Evolutionary conservation across 92 coral and sea anemone genomes (phyloP).

Genomic region (Nematostella vectensis): DNA sequence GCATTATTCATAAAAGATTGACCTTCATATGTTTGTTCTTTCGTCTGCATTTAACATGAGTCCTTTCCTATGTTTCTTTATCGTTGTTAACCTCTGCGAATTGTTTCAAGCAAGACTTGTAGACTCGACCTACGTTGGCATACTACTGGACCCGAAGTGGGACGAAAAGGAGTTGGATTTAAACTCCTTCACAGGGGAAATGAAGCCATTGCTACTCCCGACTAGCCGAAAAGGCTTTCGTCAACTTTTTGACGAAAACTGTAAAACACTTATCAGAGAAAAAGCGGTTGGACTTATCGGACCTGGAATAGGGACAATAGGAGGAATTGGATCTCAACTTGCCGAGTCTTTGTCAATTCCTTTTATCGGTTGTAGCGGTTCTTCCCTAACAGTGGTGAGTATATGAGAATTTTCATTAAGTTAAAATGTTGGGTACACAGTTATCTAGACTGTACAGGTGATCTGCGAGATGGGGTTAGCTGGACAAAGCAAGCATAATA

Average conservation of each 20-base stretch:
- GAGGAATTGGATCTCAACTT: slow-evolving; percentile 25
- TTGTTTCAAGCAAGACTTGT: neutral
- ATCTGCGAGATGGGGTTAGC: too few species aligned
- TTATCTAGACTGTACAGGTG: too few species aligned
- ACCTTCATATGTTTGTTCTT: too few species aligned
- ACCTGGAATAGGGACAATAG: slow-evolving; percentile 24
- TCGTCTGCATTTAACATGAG: neutral
- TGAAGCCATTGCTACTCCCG: slow-evolving; percentile 6
- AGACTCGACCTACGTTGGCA: neutral
- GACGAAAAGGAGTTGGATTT: neutral
- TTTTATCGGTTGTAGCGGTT: slow-evolving; percentile 19
- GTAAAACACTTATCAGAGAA: slow-evolving; percentile 4
- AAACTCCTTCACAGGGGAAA: neutral
- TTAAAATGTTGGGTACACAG: too few species aligned
- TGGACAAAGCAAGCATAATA: too few species aligned
- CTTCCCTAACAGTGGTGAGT: slow-evolving; percentile 10
- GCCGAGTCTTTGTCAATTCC: slow-evolving; percentile 26
- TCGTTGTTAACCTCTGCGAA: neutral
- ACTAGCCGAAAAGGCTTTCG: slow-evolving; percentile 4
- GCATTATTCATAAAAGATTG: too few species aligned
- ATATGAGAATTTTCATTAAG: too few species aligned
- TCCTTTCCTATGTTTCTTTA: too few species aligned
- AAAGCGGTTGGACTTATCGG: slow-evolving; percentile 24
- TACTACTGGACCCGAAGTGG: slow-evolving; percentile 18
- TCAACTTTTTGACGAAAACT: slow-evolving; percentile 2